Base-by-base conservation (phyloP, 2,113 vertebrate species). In the Neodon shergylaensis region DNA sequence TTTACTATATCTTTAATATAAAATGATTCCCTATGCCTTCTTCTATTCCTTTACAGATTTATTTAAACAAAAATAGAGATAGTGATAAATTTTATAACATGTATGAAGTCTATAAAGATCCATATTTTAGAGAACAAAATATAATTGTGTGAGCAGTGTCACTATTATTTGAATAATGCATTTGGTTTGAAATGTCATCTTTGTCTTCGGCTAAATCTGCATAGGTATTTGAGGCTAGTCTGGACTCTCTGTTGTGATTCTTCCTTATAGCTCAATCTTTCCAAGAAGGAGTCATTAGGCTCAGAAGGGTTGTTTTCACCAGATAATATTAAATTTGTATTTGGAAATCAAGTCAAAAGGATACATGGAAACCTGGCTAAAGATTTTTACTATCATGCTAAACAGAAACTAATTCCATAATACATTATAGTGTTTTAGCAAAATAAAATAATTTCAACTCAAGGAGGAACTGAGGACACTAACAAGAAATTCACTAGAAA, bases 131-230 rank as follows among this genome's bases (percentile, higher is more conserved):
- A 90, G 66, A 95, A 88, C 81, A 49, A 6, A 42, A 68, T 79
- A 47, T 72, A 90, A 73, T 17, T 81, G 68, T 88, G 66, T 96
- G 52, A 94, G n/a, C 44, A 83, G 11, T 52, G 85, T 86, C 39
- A 93, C 54, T 96, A 42, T 81, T 61, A 94, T 86, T 74, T 95
- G 72, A 91, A 91, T 2, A 77, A 54, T 52, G 3, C 11, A 74
- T 95, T 94, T 95, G 16, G 44, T 95, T 89, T 84, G 54, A 97
- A 95, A 94, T 96, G 73, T 92, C 63, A 85, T 17, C 65, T 95
- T 97, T 85, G 21, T 94, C 78, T 82, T 72, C 52, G 11, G 78
- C 44, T 78, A 79, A 86, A 95, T 96, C 92, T 95, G 81, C 91
- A 86, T 31, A 13, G 68, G 47, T 65, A 11, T 95, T 91, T 95